phyloP scores from a whole-genome alignment of 2,113 vertebrate species.

The Hyaena hyaena region DNA sequence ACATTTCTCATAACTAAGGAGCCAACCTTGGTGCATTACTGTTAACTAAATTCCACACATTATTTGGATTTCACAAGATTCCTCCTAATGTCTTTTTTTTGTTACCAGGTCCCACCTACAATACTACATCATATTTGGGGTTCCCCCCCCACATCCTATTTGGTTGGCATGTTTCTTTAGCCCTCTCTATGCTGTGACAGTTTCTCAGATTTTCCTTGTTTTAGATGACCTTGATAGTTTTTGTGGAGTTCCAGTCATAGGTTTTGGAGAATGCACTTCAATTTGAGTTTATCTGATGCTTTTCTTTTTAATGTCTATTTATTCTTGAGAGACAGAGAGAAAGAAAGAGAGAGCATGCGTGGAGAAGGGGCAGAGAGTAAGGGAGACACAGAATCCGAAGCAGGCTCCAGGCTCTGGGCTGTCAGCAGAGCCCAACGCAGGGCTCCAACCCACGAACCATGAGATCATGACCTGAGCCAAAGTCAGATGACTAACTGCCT shows the following conservation, averaged over 20 bases:
- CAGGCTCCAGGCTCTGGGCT: no score
- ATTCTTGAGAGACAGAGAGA: no score
- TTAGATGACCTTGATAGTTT: not conserved
- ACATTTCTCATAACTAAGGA: not conserved
- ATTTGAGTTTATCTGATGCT: not conserved
- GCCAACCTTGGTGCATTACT: not conserved
- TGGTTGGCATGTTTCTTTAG: no score
- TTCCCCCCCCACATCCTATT: no score
- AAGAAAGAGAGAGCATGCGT: no score
- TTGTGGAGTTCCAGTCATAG: not conserved
- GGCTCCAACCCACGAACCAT: no score
- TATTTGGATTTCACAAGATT: not conserved
- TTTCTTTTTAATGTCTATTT: not conserved
- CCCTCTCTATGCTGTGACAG: not conserved
- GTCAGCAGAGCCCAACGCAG: no score
- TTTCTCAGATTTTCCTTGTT: not conserved
- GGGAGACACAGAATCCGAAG: no score
- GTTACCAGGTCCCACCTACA: no score
- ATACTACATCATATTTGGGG: not conserved
- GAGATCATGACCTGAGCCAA: no score
- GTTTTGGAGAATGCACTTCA: not conserved
- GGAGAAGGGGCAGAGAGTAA: no score
- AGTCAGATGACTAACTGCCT: no score
- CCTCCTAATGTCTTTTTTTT: not conserved
- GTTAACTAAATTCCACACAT: not conserved